A percentile compares a stretch with the other conserved stretches of the same genome.
These are phyloP conservation scores for Nephrocerus scutellatus DNA, from an alignment of 2,888 invertebrate genomes.

Conservation along the genomic window DNA sequence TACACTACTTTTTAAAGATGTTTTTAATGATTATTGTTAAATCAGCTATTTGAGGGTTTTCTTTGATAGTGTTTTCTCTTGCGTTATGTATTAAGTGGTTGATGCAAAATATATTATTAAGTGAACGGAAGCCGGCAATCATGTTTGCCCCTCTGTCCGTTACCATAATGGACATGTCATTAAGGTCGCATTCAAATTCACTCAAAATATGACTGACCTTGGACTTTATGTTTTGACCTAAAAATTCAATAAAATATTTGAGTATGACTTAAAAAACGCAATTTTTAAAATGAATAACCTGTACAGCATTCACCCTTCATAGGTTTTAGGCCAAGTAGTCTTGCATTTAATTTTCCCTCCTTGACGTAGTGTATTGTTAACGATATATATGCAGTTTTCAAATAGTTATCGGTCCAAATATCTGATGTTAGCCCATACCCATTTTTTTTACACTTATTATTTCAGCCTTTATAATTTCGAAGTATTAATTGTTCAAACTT, in stretches of 20 bases:
- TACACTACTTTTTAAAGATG: constrained; percentile 11
- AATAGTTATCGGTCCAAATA: constrained; percentile 18
- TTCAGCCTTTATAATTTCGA: constrained; percentile 15
- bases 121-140: constrained; percentile 9
- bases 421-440: constrained; percentile 20
- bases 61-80: constrained; percentile 12
- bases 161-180: constrained; percentile 11
- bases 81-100: constrained; percentile 16
- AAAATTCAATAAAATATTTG: constrained; percentile 8
- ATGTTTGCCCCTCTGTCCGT: constrained; percentile 14
- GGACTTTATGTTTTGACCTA: constrained; percentile 15
- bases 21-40: constrained; percentile 6
- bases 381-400: constrained; percentile 16
- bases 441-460: constrained; percentile 14
- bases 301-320: constrained; percentile 11
- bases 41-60: constrained; percentile 12
- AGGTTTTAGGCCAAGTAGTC: constrained; percentile 13
- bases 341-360: constrained; percentile 12
- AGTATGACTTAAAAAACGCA: constrained; percentile 7
- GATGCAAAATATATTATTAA: constrained; percentile 13
- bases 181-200: constrained; percentile 15
- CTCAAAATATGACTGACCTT: constrained; percentile 15
- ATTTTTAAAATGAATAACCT: constrained; percentile 13
- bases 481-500: constrained; percentile 13
- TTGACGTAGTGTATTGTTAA: constrained; percentile 19